These are phyloP conservation scores for Hemaris fuciformis DNA, from an alignment of 2,888 invertebrate genomes.

Conservation along the genomic window DNA sequence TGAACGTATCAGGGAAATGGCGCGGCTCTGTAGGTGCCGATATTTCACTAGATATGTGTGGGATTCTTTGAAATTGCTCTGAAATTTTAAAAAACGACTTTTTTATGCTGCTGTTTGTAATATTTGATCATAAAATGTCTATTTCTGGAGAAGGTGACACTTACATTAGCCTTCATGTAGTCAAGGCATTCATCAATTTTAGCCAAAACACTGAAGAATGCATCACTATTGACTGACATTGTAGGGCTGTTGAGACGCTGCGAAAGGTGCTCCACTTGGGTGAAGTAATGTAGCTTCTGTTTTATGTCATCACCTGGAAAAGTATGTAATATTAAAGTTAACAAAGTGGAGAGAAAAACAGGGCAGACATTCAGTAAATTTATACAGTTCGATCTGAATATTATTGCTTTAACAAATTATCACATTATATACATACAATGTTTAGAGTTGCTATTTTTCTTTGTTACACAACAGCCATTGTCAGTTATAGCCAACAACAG, in stretches of 20 bases:
- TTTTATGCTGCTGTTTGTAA: not conserved
- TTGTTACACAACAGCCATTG: too few species aligned
- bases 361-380: too few species aligned
- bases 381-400: too few species aligned
- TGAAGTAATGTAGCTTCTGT: constrained; percentile 91
- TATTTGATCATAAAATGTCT: too few species aligned
- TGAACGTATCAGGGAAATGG: constrained; percentile 89
- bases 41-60: constrained; percentile 91
- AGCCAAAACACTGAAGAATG: constrained; percentile 90
- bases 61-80: constrained; percentile 93
- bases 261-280: constrained; percentile 90
- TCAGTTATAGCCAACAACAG: too few species aligned
- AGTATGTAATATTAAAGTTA: not conserved
- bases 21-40: constrained; percentile 90
- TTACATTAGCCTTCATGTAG: constrained; percentile 91
- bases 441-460: too few species aligned
- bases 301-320: constrained; percentile 85
- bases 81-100: constrained; percentile 38
- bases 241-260: constrained; percentile 90
- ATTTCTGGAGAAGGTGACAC: too few species aligned
- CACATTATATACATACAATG: too few species aligned
- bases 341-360: not conserved
- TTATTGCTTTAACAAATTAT: too few species aligned
- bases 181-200: constrained; percentile 93
- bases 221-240: constrained; percentile 90